phyloP scores from a whole-genome alignment of 2,797 vertebrate genomes.

The Rousettus madagascariensis region DNA sequence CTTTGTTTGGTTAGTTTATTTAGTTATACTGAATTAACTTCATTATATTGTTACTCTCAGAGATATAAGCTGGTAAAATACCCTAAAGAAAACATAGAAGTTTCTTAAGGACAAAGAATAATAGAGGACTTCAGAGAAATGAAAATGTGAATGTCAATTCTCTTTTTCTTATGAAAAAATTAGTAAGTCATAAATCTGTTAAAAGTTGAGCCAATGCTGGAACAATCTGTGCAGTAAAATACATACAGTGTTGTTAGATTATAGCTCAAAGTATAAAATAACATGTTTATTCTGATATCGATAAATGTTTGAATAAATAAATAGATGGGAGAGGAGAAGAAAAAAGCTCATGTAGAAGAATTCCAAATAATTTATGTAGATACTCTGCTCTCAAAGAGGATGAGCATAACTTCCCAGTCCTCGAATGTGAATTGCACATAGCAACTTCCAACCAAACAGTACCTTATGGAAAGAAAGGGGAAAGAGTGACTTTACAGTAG shows the following conservation, averaged over 20 bases:
- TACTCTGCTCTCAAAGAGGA: background rate
- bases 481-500: background rate
- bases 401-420: background rate
- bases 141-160: background rate
- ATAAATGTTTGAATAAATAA: background rate
- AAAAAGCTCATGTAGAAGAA: background rate
- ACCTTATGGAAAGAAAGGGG: background rate
- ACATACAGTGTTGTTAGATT: background rate
- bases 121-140: background rate
- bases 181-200: background rate
- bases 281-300: background rate
- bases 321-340: background rate
- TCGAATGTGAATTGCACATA: background rate
- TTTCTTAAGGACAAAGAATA: background rate
- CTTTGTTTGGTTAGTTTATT: background rate
- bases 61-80: background rate
- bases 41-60: background rate
- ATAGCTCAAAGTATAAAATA: background rate
- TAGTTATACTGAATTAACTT: background rate
- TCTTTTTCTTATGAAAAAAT: background rate
- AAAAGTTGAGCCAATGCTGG: background rate
- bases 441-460: background rate
- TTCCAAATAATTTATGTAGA: background rate
- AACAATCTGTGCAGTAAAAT: background rate
- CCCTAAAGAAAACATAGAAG: background rate